These are phyloP conservation scores for Sarcoramphus papa DNA, from an alignment of 2,797 vertebrate genomes.

Conservation along the genomic window DNA sequence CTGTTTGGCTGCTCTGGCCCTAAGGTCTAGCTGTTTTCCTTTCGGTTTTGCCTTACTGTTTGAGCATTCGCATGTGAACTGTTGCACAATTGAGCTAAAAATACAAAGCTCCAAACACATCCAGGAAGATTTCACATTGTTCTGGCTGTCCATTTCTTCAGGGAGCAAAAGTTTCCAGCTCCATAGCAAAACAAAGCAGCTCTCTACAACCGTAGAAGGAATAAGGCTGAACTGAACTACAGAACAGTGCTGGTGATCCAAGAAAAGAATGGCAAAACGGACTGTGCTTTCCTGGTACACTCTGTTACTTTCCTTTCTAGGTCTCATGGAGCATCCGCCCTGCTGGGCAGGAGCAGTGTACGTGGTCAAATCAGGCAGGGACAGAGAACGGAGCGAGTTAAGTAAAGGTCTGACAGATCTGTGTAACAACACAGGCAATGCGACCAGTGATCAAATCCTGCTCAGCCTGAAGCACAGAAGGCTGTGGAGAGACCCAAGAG, in stretches of 20 bases:
- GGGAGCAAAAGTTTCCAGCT: neutral
- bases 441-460: rapidly evolving
- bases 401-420: neutral
- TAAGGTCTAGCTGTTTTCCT: neutral
- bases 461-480: neutral
- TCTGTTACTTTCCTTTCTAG: neutral
- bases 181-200: neutral
- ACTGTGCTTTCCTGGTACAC: neutral
- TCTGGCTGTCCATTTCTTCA: neutral
- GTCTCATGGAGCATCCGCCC: neutral
- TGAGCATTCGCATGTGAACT: neutral
- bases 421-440: neutral
- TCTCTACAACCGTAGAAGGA: neutral
- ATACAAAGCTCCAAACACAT: constrained; percentile 3
- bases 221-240: neutral
- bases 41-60: neutral
- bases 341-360: neutral
- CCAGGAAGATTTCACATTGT: neutral
- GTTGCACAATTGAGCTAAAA: neutral
- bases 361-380: neutral
- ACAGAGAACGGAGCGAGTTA: rapidly evolving
- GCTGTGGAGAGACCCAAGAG: neutral
- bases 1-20: neutral
- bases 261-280: neutral
- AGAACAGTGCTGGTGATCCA: neutral